Base-by-base conservation (phyloP, 64 coral and sea anemone genomes). In the Orbicella faveolata region DNA sequence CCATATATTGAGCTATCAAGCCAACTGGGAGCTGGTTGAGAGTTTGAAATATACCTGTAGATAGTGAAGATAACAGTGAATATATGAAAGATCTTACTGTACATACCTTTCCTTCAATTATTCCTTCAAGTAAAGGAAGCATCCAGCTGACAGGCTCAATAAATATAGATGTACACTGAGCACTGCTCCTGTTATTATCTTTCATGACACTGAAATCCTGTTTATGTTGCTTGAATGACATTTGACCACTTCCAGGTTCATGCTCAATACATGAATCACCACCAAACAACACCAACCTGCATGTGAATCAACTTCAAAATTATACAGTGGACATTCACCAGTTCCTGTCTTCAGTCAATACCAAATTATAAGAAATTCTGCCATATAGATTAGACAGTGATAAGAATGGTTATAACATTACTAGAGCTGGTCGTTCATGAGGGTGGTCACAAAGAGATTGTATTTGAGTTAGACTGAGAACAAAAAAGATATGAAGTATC, bases 61-160 rank as follows among this genome's bases (percentile, higher is more conserved):
- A 48, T 48, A 48, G 15, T 59, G 55, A 16, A 59, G 1, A 59
- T 16, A 59, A 16, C 6, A 59, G 55, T 59, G 55, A 59, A 48
- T 48, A 48, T 48, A 5, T 48, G 44, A 48, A 48, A 48, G 44
- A 6, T 48, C 2, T 48, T 48, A 77, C 34, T 55, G 7, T 12
- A 14, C 33, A 36, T 83, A 98, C 95, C 89, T 98, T 98, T 34
- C 92, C 95, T 74, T 98, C 96, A 76, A 94, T 75, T 21, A 86
- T 87, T 73, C 96, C 95, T 53, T 92, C 62, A 59, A 93, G 69
- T 64, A 86, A 81, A 37, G 67, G 59, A 81, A 74, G 73, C 95
- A 98, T 98, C 92, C 95, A 98, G 16, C 87, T 74, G 2, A 98
- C 83, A 64, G 95, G 92, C 25, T 98, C 95, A 55, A 98, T 84